phyloP scores from a whole-genome alignment of 2,888 invertebrate genomes.

The Acanthopleura granulata region DNA sequence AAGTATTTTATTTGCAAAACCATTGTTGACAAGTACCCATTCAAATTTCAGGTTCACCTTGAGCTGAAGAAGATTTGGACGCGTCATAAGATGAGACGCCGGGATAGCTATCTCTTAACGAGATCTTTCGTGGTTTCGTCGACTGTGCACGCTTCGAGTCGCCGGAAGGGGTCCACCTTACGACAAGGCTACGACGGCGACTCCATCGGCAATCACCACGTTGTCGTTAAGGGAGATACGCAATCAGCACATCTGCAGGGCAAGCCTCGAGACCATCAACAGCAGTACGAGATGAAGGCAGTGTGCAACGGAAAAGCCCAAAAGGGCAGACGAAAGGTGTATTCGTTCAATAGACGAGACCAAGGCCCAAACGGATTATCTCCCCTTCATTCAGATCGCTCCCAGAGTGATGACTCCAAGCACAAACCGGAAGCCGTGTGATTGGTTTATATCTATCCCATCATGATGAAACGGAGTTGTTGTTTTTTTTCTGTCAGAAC shows the following conservation, averaged over 20 bases:
- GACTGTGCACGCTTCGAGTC: conserved; percentile 1
- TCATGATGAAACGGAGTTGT: too few relatives aligned
- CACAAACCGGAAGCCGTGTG: background rate
- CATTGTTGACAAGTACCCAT: too few relatives aligned
- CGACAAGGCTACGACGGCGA: background rate
- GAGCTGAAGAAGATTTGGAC: conserved; percentile 38
- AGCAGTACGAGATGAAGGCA: background rate
- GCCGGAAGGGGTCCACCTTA: conserved; percentile 2
- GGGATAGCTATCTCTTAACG: conserved; percentile 35
- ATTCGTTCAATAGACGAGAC: background rate
- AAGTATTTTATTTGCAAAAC: too few relatives aligned
- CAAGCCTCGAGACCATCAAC: background rate
- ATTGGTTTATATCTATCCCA: background rate
- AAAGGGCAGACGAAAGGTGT: conserved; percentile 5
- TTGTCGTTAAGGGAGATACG: background rate
- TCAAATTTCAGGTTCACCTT: conserved; percentile 33
- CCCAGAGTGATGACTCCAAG: background rate
- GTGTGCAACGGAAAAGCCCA: background rate
- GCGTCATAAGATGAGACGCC: conserved; percentile 29
- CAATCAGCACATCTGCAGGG: background rate
- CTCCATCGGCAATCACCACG: background rate
- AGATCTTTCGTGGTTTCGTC: conserved; percentile 36
- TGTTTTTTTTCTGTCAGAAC: too few relatives aligned
- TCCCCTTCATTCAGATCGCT: background rate
- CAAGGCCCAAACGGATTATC: background rate